Evolutionary conservation across 2,113 vertebrate genomes (phyloP).

Genomic region (Caretta caretta): DNA sequence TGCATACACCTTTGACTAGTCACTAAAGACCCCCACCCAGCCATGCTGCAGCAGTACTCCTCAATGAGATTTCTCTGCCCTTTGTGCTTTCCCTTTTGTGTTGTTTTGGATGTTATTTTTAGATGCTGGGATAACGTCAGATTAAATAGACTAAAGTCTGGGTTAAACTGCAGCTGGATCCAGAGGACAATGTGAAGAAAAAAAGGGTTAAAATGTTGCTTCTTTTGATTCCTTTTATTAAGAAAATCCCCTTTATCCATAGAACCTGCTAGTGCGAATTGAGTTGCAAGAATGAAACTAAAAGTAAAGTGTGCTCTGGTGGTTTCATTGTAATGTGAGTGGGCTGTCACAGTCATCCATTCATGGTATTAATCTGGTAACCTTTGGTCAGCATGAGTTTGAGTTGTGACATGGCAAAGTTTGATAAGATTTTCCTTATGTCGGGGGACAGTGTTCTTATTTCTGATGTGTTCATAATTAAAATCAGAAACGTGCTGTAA

Average conservation of each 20-base stretch:
- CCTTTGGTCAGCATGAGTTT: background rate
- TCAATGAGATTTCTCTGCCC: background rate
- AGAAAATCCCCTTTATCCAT: background rate
- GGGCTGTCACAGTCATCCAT: background rate
- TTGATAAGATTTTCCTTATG: background rate
- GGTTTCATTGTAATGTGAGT: background rate
- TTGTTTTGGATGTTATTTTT: background rate
- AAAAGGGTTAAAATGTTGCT: background rate
- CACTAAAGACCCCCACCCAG: background rate
- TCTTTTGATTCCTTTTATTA: background rate
- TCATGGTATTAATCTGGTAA: background rate
- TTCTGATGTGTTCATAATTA: background rate
- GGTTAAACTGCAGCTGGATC: background rate
- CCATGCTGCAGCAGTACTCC: background rate
- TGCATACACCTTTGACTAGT: background rate
- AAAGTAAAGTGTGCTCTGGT: background rate
- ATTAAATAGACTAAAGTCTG: background rate
- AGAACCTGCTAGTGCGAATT: background rate
- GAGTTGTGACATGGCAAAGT: background rate
- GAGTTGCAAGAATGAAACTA: background rate
- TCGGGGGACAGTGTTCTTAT: background rate
- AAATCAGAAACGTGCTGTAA: background rate
- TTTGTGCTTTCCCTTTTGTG: background rate
- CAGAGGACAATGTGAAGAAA: background rate
- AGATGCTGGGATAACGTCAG: background rate